phyloP scores from a whole-genome alignment of 2,797 vertebrate species.

The Danionella dracula region DNA sequence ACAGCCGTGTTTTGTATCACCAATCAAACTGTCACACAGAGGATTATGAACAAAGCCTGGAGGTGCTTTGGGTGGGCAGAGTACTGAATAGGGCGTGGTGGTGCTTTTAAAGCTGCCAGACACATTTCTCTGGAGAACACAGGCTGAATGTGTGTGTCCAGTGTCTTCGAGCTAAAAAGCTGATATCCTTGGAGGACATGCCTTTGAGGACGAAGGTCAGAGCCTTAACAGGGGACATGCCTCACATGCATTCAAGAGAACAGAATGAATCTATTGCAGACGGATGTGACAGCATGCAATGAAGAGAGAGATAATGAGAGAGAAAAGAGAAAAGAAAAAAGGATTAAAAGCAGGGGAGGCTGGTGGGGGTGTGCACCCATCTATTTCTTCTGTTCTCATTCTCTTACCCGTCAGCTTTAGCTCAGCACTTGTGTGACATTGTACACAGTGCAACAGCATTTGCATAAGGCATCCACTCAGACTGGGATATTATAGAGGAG shows the following conservation, averaged over 20 bases:
- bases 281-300: not conserved
- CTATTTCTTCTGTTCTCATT: not conserved
- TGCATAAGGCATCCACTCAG: conserved; percentile 5
- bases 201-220: conserved; percentile 1
- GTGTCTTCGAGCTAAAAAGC: conserved; percentile 1
- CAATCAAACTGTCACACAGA: conserved; percentile 41
- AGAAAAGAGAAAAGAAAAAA: conserved; percentile 1
- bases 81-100: conserved; percentile 13
- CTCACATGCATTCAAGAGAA: conserved; percentile 3
- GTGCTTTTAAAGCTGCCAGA: conserved; percentile 8
- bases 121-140: conserved; percentile 5
- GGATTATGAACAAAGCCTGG: conserved; percentile 30
- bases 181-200: conserved; percentile 9
- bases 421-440: conserved; percentile 20
- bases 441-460: conserved; percentile 4
- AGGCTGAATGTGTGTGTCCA: not conserved
- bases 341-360: conserved; percentile 22
- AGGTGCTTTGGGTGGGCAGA: conserved; percentile 3
- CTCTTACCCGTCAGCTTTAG: conserved; percentile 7
- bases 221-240: not conserved
- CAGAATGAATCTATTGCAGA: not conserved
- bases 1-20: conserved; percentile 39
- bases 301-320: not conserved
- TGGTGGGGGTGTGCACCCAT: not conserved
- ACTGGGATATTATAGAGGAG: not conserved